Evolutionary conservation across 2,888 invertebrate species (phyloP), one percentile per base, ranked within the genome.

Genomic region (Ischnus inquisitorius): DNA sequence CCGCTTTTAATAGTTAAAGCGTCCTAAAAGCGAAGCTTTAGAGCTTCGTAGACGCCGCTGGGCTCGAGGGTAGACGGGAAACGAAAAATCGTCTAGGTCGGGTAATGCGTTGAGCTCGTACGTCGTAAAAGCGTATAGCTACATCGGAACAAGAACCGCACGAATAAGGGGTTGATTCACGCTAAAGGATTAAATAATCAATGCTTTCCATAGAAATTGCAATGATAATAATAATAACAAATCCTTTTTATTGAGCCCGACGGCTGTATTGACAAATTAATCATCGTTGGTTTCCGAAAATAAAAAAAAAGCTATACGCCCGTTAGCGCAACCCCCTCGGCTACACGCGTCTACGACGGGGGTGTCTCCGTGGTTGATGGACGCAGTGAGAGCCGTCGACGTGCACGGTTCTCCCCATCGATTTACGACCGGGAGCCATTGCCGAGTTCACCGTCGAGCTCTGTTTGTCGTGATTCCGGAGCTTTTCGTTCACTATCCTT

Each of bases 381-480:
- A 41, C 78, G 69, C 78, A 10, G 41, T 69, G 48, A 69, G 51
- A 34, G 34, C 34, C 48, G 69, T 78, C 62, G 69, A 64, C 25
- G 69, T 62, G 34, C 34, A 62, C 43, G 25, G 51, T 34, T 60
- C 74, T 22, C 68, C 77, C 79, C 77, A 79, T 88, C 86, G 85
- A 88, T 89, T 89, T 88, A 88, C 84, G 85, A 84, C 82, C 43
- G 82, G 76, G 65, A 60, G 48, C 51, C 25, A 68, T 48, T 62
- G 57, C 43, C 46, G 34, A 74, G 62, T 28, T 25, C 28, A 34
- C 16, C 46, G 46, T 22, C 86, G 81, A 54, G 54, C 54, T 54
- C 68, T 80, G 79, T 85, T 87, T 84, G 88, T 86, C 85, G 88
- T 88, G 87, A 88, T 89, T 89, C 86, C 79, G 83, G 85, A 79